These are phyloP conservation scores for Carterocephalus palaemon DNA, from an alignment of 2,888 invertebrate genomes.

Conservation along the genomic window DNA sequence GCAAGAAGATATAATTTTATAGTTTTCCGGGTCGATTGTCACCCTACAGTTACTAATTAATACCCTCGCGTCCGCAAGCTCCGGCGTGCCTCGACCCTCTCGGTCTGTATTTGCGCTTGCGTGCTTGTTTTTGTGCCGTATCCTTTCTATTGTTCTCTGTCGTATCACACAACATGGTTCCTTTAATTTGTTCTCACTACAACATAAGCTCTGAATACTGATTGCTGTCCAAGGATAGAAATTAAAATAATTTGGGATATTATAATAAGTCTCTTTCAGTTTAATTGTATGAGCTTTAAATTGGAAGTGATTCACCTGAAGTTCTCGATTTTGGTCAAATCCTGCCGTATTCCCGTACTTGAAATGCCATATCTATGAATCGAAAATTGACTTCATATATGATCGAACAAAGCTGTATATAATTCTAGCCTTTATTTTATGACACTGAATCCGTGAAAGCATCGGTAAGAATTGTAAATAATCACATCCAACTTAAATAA, in stretches of 20 bases:
- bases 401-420: too few relatives aligned
- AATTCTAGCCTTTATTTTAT: too few relatives aligned
- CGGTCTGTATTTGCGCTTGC: slow-evolving; percentile 56
- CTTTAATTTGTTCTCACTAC: slow-evolving; percentile 74
- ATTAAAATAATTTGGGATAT: slow-evolving; percentile 37
- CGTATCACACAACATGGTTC: slow-evolving; percentile 70
- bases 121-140: slow-evolving; percentile 61
- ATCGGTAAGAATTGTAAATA: too few relatives aligned
- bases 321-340: slow-evolving; percentile 3
- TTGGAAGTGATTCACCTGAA: slow-evolving; percentile 33
- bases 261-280: slow-evolving; percentile 51
- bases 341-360: too few relatives aligned
- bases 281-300: slow-evolving; percentile 52
- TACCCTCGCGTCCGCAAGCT: slow-evolving; percentile 49
- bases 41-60: slow-evolving; percentile 72
- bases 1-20: slow-evolving; percentile 17
- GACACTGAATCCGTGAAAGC: too few relatives aligned
- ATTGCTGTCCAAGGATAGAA: slow-evolving; percentile 40
- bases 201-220: slow-evolving; percentile 69
- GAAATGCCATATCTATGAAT: too few relatives aligned
- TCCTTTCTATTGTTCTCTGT: slow-evolving; percentile 71
- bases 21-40: slow-evolving; percentile 43
- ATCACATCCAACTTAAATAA: too few relatives aligned
- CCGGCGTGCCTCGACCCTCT: slow-evolving; percentile 48
- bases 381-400: too few relatives aligned